Evolutionary conservation across 2,888 invertebrate genomes (phyloP), one percentile per base, ranked within the genome.

Genomic region (Onthophagus sagittarius): DNA sequence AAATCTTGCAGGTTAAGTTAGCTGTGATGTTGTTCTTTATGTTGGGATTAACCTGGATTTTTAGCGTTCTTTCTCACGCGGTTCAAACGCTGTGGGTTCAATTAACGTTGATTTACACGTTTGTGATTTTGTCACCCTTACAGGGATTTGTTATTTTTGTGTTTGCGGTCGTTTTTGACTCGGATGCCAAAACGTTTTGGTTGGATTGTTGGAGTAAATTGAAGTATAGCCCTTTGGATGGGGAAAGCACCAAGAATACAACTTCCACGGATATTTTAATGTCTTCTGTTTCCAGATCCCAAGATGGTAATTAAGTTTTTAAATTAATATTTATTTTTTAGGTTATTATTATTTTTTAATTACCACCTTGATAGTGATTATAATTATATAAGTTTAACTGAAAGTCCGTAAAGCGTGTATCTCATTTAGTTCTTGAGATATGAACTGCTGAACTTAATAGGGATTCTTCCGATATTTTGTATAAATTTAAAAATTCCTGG

Each of bases 41-140:
- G 64, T 31, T 74, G 5, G 74, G 74, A 0, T 69, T 74, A 15
- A 71, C 74, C 7, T 74, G 74, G 74, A 70, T 72, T 11, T 71
- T 74, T 32, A 71, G 74, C 6, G 31, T 74, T 11, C 7, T 74
- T 2, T 69, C 23, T 2, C 69, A 74, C 62, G 65, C 71, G 3
- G 13, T 71, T 14, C 53, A 70, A 1, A 62, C 15, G n/a, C 62
- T 65, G 15, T 73, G 73, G 73, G 63, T 73, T 15, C 71, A 67
- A 67, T 62, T 73, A 15, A 15, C 62, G 0, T 62, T 64, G 31
- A 7, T 73, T 1, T 73, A 73, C 15, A 13, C 62, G 3, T 73
- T 73, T 39, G 71, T 65, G 15, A 71, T 73, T 31, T 69, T 73
- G 9, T 70, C 62, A 0, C 63, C 73, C 2, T 14, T 73, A 7